Conservation (phyloP, 2,888 invertebrate genomes). For the Himalopsyche anomala region DNA sequence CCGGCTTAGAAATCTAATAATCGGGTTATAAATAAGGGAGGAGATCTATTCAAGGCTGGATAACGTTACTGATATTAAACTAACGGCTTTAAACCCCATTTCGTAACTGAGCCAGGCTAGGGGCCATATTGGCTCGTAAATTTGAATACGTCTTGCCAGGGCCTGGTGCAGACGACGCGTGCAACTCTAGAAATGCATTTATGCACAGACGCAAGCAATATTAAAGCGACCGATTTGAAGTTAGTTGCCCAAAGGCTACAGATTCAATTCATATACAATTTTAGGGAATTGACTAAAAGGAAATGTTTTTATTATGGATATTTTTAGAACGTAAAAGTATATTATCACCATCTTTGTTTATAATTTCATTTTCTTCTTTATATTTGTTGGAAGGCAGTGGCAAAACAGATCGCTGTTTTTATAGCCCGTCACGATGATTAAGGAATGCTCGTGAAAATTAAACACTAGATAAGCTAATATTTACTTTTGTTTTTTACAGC, state of each 20-base stretch:
- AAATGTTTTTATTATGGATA: too few relatives aligned
- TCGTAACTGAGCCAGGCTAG: conserved; percentile 47
- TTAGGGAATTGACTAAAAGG: too few relatives aligned
- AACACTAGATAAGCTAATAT: too few relatives aligned
- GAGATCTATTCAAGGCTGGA: conserved; percentile 45
- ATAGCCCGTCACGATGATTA: too few relatives aligned
- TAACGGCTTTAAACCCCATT: conserved; percentile 6
- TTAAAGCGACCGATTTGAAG: not conserved
- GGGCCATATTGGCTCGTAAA: conserved; percentile 64
- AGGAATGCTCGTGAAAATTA: too few relatives aligned
- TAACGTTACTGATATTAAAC: conserved; percentile 52
- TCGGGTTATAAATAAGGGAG: conserved; percentile 53
- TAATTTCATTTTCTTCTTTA: too few relatives aligned
- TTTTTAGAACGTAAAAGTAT: too few relatives aligned
- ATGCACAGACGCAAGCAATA: not conserved
- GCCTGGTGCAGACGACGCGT: conserved; percentile 53
- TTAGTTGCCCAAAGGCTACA: not conserved
- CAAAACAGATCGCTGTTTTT: too few relatives aligned
- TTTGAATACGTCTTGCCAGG: conserved; percentile 63
- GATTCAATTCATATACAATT: not conserved
- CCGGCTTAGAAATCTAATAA: conserved; percentile 51
- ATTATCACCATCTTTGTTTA: too few relatives aligned
- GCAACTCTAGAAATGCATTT: conserved; percentile 44
- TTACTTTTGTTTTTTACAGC: too few relatives aligned
- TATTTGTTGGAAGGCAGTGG: too few relatives aligned